Base-by-base conservation (phyloP, 2,797 vertebrate genomes). In the Tolypeutes matacus region DNA sequence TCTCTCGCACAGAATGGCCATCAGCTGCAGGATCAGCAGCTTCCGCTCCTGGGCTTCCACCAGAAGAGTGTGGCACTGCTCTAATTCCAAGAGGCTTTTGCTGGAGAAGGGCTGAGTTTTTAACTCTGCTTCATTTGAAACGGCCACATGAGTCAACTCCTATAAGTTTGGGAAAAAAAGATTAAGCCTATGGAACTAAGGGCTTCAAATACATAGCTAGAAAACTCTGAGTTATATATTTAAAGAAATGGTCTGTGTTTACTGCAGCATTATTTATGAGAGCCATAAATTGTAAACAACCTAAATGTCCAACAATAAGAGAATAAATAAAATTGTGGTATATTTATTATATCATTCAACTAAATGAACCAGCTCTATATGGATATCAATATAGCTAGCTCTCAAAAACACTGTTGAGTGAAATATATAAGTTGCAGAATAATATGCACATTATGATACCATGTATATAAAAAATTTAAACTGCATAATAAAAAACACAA, bases 1-100 rank as follows among this genome's bases (percentile, higher is more conserved):
- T 21, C 95, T 98, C 97, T 99, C 99, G 0, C 99, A 99, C 97
- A 99, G 98, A 1, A 98, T 86, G 3, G 99, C 99, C 97, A 99
- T 92, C 7, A 99, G 98, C 96, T 99, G 99, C 46, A 99, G 98
- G 53, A 99, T 91, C 86, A 98, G 97, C 60, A 99, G 97, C 94
- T 97, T 98, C 97, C 96, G 98, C 49, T 97, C 97, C 53, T 92
- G 98, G n/a, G 65, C 84, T 7, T 96, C 95, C 0, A 95, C 93
- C 23, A 95, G 46, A 7, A 93, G 97, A 78, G 91, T 91, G 29
- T 98, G 97, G 62, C 96, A 93, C 93, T 98, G 98, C 98, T 99
- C 99, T 97, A 98, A 97, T 95, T 99, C 98, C 97, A 99, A 95
- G 7, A 99, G 98, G 2, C 97, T 98, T 96, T 97, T 94, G 91